Evolutionary conservation across 2,797 vertebrate genomes (phyloP).

Genomic region (Malacoraja senta): DNA sequence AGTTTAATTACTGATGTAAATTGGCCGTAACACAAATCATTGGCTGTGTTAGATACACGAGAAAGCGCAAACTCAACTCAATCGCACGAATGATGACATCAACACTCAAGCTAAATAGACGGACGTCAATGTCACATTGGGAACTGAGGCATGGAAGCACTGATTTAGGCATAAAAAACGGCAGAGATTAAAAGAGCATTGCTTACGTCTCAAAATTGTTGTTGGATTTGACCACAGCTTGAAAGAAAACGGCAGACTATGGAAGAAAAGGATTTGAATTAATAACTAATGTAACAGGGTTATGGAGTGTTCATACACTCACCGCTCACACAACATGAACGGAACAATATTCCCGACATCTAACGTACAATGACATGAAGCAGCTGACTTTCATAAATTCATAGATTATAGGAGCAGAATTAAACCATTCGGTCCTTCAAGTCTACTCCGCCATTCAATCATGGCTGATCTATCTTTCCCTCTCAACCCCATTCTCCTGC

Average conservation of each 20-base stretch:
- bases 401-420: too few relatives aligned
- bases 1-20: background rate
- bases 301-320: background rate
- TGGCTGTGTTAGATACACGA: too few relatives aligned
- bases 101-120: background rate
- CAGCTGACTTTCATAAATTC: background rate
- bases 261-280: background rate
- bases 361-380: too few relatives aligned
- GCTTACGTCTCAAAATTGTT: constrained; percentile 6
- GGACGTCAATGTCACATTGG: too few relatives aligned
- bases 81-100: background rate
- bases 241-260: constrained; percentile 23
- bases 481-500: too few relatives aligned
- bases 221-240: background rate
- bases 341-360: too few relatives aligned
- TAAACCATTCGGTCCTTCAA: too few relatives aligned
- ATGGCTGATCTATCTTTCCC: too few relatives aligned
- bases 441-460: too few relatives aligned
- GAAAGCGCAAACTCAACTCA: background rate
- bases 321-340: background rate
- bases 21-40: too few relatives aligned
- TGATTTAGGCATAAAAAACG: too few relatives aligned
- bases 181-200: background rate
- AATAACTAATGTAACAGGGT: background rate
- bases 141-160: too few relatives aligned